Base-by-base conservation (phyloP, 2,797 vertebrate species). In the Ficedula albicollis region DNA sequence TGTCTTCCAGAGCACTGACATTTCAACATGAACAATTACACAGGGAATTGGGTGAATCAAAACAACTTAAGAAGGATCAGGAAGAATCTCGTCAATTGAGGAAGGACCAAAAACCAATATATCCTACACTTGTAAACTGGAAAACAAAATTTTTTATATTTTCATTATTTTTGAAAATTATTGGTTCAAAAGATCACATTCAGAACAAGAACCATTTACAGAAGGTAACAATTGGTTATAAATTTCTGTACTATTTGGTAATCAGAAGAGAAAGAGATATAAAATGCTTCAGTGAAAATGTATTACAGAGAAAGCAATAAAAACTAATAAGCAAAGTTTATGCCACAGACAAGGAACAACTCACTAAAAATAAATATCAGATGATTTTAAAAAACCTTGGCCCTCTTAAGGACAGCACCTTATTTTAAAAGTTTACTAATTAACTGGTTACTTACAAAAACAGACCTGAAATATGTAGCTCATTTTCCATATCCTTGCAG, bases 391-490 rank as follows among this genome's bases (percentile, higher is more conserved):
- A 77, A 77, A 30, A 5, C 20, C 13, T 86, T 59, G 54, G 9
- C 22, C 13, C 27, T 78, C 15, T 51, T 68, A 75, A 78, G 56
- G 54, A 56, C 25, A 51, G 34, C 11, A 38, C 30, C 39, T 74
- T 67, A 49, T 56, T 77, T 59, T 58, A 81, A 81, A 92, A 77
- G 81, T 69, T 93, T 88, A 91, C 89, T 86, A 86, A 92, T 93
- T 95, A 89, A 92, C 66, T 68, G 25, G n/a, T 93, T 87, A 80
- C 62, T 92, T 89, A 84, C 14, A 79, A 96, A 88, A 90, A 12
- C 60, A 85, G 66, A 68, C n/a, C n/a, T 64, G 62, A 93, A 91
- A 80, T 44, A 55, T 11, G 20, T 8, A 77, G 54, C 49, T 85
- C 49, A 32, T 86, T 93, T 89, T 81, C 70, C 54, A 93, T 83